phyloP scores from a whole-genome alignment of 1,140 invertebrate species.

The Hyphantria cunea region DNA sequence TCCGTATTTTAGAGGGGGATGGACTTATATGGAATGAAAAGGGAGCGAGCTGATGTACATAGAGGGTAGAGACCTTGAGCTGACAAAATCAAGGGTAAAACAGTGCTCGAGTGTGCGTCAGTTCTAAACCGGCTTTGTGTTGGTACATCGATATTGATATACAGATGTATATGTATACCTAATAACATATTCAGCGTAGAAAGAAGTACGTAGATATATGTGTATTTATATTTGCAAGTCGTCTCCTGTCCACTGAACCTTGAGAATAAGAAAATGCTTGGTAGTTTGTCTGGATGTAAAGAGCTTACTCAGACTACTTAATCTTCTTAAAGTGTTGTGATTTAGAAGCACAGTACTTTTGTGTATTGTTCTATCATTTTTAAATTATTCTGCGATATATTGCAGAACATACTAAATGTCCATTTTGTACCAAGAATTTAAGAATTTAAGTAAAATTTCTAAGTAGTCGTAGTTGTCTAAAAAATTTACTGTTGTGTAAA shows the following conservation, averaged over 20 bases:
- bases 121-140: constrained; percentile 46
- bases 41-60: constrained; percentile 54
- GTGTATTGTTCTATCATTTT: constrained; percentile 1
- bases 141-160: constrained; percentile 39
- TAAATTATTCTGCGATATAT: background rate
- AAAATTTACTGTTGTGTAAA: too few relatives aligned
- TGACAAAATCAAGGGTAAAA: constrained; percentile 80
- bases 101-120: constrained; percentile 57
- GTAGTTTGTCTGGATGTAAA: constrained; percentile 19
- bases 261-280: constrained; percentile 20
- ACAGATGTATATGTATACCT: constrained; percentile 17
- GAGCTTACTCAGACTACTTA: constrained; percentile 2
- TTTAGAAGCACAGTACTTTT: constrained; percentile 6
- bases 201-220: constrained; percentile 22
- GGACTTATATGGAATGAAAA: constrained; percentile 51
- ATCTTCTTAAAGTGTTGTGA: constrained; percentile 21
- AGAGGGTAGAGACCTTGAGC: constrained; percentile 80
- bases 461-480: too few relatives aligned
- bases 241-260: constrained; percentile 26
- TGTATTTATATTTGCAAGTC: constrained; percentile 26
- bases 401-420: too few relatives aligned
- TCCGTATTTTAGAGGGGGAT: constrained; percentile 68
- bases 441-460: too few relatives aligned
- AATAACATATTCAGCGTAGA: constrained; percentile 28
- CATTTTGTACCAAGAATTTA: too few relatives aligned